phyloP scores from a whole-genome alignment of 2,113 vertebrate genomes.

The Aspidoscelis tigris region DNA sequence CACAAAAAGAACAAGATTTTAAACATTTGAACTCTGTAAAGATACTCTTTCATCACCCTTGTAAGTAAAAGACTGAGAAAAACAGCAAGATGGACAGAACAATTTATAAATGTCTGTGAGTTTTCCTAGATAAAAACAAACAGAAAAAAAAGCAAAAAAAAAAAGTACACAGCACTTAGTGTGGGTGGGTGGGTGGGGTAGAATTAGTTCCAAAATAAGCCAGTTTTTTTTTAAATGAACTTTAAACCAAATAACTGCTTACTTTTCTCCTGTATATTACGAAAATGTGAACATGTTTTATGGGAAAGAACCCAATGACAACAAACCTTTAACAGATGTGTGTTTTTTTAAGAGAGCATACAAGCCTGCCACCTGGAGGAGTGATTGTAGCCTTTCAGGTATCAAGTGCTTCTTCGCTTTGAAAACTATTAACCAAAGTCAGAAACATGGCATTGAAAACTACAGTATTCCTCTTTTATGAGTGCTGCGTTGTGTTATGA shows the following conservation, averaged over 20 bases:
- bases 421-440: constrained; percentile 98
- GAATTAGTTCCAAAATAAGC: constrained; percentile 75
- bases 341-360: constrained; percentile 74
- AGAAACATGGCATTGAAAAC: constrained; percentile 88
- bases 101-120: constrained; percentile 71
- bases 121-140: constrained; percentile 75
- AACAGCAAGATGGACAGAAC: constrained; percentile 76
- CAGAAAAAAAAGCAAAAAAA: constrained; percentile 41
- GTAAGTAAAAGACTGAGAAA: constrained; percentile 81
- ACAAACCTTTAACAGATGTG: constrained; percentile 76
- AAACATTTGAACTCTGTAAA: constrained; percentile 68
- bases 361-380: constrained; percentile 85
- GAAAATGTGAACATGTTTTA: constrained; percentile 80
- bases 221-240: constrained; percentile 84
- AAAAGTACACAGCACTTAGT: constrained; percentile 74
- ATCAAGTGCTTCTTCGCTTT: constrained; percentile 85
- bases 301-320: constrained; percentile 65
- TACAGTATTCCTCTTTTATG: constrained; percentile 83
- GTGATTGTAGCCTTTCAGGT: constrained; percentile 81
- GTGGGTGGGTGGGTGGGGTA: constrained; percentile 79
- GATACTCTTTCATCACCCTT: constrained; percentile 68
- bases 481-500: constrained; percentile 84
- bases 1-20: constrained; percentile 42
- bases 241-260: constrained; percentile 86
- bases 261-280: constrained; percentile 81